Base-by-base conservation (phyloP, 2,888 invertebrate species). In the Anthrax anthrax region DNA sequence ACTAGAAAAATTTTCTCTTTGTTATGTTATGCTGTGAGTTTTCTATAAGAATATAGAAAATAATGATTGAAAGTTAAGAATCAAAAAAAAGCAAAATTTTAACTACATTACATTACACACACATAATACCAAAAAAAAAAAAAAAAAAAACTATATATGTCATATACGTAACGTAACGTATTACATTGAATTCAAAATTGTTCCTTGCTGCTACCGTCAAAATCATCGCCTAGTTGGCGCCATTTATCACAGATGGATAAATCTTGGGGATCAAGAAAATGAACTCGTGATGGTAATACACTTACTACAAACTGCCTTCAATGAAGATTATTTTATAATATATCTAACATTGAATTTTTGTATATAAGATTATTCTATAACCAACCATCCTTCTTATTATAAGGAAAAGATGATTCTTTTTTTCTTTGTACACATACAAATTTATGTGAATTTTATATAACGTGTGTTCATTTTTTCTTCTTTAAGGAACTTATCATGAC, bases 141-240 rank as follows among this genome's bases (percentile, higher is more conserved):
- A n/a, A 23, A 23, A 23, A 6, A 23, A 8, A 23, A 23, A 23
- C 23, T 23, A 12, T 32, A 32, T 32, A 32, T 2, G 12, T 32
- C 9, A 12, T 32, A 12, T 32, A 4, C 13, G 29, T 32, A 5
- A 23, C 8, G 29, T 32, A 12, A 32, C 3, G 12, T 32, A 32
- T 32, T 32, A 12, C 3, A 27, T 8, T 5, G 9, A 27, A 32
- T 32, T 32, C 12, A 32, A 32, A 32, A 12, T 9, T 32, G 13
- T 32, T 32, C 29, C 29, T 32, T 32, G 29, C 29, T 32, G 29
- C 12, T 32, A 32, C 29, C 29, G 29, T 32, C 29, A 32, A 32
- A 32, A 32, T 32, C 29, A 32, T 55, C 59, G 66, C 58, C 65
- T 61, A 59, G 57, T 60, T 64, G 66, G 66, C 66, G 66, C 66